These are phyloP conservation scores for Lithobates sylvaticus DNA, from an alignment of 2,797 vertebrate species.

Conservation along the genomic window DNA sequence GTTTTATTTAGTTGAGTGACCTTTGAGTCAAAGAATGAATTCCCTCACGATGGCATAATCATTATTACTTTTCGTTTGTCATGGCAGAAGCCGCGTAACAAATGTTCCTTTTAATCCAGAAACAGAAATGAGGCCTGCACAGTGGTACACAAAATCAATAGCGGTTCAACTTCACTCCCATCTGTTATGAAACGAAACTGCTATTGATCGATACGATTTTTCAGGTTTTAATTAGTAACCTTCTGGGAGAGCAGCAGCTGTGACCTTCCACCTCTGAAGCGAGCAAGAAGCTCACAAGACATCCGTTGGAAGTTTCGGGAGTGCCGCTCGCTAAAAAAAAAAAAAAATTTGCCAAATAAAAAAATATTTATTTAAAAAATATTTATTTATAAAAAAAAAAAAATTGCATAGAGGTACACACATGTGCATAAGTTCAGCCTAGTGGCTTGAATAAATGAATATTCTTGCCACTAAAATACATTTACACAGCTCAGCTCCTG, in stretches of 20 bases:
- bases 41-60: constrained; percentile 31
- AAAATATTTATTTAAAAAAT: neutral
- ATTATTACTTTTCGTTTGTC: constrained; percentile 54
- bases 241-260: constrained; percentile 32
- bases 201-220: constrained; percentile 36
- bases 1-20: constrained; percentile 50
- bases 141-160: constrained; percentile 53
- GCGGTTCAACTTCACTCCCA: constrained; percentile 9
- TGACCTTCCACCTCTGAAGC: constrained; percentile 7
- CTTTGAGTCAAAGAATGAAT: constrained; percentile 41
- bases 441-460: too few relatives aligned
- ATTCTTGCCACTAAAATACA: too few relatives aligned
- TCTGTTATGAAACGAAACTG: constrained; percentile 37
- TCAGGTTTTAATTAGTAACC: constrained; percentile 49
- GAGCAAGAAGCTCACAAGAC: neutral
- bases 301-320: neutral
- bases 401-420: too few relatives aligned
- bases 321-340: neutral
- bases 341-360: neutral
- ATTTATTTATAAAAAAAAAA: too few relatives aligned
- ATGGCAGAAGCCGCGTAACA: constrained; percentile 29
- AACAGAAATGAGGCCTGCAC: constrained; percentile 42
- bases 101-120: constrained; percentile 45
- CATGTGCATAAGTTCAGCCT: too few relatives aligned
- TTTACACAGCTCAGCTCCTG: too few relatives aligned